A percentile compares a stretch with the other conserved stretches of the same genome.
phyloP scores from a whole-genome alignment of 2,113 vertebrate species.

The Podarcis muralis region DNA sequence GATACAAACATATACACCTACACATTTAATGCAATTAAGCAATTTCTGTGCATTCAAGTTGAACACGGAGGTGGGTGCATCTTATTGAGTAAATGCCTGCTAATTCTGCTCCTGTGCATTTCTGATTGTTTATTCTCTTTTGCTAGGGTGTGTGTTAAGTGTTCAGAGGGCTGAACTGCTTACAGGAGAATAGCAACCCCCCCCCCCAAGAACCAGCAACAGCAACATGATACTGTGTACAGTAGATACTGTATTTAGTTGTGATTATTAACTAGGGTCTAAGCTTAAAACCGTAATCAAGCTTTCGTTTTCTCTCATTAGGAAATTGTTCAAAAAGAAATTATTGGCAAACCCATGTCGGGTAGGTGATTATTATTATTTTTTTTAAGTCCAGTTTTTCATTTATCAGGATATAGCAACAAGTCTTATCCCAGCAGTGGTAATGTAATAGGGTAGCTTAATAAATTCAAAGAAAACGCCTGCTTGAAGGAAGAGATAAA shows the following conservation, averaged over 20 bases:
- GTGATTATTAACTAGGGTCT: conserved; percentile 11
- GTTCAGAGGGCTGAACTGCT: not conserved
- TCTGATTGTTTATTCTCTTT: not conserved
- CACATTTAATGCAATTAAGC: not conserved
- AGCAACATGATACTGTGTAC: conserved; percentile 1
- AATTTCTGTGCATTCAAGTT: not conserved
- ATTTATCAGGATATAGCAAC: conserved; percentile 22
- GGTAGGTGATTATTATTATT: not conserved
- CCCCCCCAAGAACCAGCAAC: too few species aligned
- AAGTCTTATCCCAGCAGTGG: conserved; percentile 16
- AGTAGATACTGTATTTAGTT: conserved; percentile 29
- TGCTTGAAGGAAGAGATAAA: conserved; percentile 42
- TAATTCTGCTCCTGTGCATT: not conserved
- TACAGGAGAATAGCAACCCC: not conserved
- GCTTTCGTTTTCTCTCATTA: conserved; percentile 27
- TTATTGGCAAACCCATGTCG: conserved; percentile 10
- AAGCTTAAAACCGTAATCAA: conserved; percentile 1
- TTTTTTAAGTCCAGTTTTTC: conserved; percentile 3
- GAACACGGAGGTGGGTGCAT: not conserved
- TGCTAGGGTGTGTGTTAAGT: not conserved
- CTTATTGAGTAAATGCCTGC: not conserved
- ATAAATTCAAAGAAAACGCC: conserved; percentile 32
- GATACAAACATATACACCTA: not conserved
- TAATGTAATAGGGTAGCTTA: conserved; percentile 42
- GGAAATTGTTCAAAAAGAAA: conserved; percentile 25